Base-by-base conservation (phyloP, 2,888 invertebrate genomes). In the Petrolisthes cinctipes region DNA sequence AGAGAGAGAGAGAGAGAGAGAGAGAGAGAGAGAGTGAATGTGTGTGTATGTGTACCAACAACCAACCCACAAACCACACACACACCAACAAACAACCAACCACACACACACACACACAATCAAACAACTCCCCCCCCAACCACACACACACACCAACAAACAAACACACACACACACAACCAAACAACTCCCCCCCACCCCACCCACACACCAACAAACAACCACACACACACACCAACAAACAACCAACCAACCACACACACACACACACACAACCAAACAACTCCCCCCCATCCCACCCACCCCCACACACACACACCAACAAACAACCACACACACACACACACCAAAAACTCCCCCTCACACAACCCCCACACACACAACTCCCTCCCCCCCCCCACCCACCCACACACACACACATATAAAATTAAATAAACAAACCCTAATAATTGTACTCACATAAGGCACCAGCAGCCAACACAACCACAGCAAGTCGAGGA, bases 401-500 rank as follows among this genome's bases (percentile, higher is more conserved):
- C 9, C 2, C 9, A 75, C 75, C 1, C 75, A 20, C 9, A 75
- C 20, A 84, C 76, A 83, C 53, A 51, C 37, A 76, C 71, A 86
- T 0, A 51, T 4, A 51, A 17, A 51, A 6, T 1, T 4, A 79
- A 20, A 51, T 4, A 79, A 1, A 79, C 37, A 79, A 11, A 79
- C 23, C 11, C 23, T 37, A 11, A 79, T 51, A 79, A 11, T 11
- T 2, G 2, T 66, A 87, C 89, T 87, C 11, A 89, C 89, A 79
- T 9, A 89, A 73, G 2, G 86, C 86, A n/a, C 57, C 17, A 57
- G 89, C 87, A 51, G 86, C 88, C n/a, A 89, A 83, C 11, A 83
- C 66, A 9, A 54, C 79, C 75, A 90, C 76, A 20, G 85, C 82
- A n/a, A 54, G 0, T 20, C 78, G 80, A 9, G 98, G 98, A 54